Conservation (phyloP, 2,113 vertebrate species). For the Cisticola juncidis region DNA sequence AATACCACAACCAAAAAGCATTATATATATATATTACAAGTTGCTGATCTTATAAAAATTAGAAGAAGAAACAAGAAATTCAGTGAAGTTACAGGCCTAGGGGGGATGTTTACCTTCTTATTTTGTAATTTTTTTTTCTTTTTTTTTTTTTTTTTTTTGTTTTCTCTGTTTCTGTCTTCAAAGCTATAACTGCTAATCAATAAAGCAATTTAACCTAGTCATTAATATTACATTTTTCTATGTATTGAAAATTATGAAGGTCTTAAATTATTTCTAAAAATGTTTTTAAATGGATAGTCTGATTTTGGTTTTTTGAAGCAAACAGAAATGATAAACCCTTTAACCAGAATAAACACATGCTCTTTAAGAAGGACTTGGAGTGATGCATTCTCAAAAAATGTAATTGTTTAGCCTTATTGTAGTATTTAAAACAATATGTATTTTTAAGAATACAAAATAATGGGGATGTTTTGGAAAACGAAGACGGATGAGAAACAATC, state of each 20-base stretch:
- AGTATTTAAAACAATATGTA: neutral
- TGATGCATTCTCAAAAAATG: neutral
- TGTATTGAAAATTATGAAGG: neutral
- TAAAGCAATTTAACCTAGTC: neutral
- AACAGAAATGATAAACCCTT: neutral
- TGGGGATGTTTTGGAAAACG: neutral
- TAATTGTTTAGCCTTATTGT: neutral
- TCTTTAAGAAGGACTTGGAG: neutral
- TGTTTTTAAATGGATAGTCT: neutral
- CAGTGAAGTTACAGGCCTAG: neutral
- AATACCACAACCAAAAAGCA: too few relatives aligned
- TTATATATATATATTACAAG: too few relatives aligned
- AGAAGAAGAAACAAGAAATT: neutral
- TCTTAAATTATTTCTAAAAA: neutral
- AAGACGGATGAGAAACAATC: neutral
- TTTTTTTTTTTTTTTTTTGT: neutral
- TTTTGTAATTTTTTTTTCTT: neutral
- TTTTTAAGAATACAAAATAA: neutral
- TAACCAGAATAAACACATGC: neutral
- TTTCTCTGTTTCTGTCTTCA: neutral
- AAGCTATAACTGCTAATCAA: neutral
- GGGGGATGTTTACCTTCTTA: accelerated
- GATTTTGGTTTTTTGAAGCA: neutral
- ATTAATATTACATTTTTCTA: neutral
- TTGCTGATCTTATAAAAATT: neutral